A percentile compares a stretch with the other conserved stretches of the same genome.
Evolutionary conservation across 2,113 vertebrate genomes (phyloP).

Genomic region (Aldabrachelys gigantea): DNA sequence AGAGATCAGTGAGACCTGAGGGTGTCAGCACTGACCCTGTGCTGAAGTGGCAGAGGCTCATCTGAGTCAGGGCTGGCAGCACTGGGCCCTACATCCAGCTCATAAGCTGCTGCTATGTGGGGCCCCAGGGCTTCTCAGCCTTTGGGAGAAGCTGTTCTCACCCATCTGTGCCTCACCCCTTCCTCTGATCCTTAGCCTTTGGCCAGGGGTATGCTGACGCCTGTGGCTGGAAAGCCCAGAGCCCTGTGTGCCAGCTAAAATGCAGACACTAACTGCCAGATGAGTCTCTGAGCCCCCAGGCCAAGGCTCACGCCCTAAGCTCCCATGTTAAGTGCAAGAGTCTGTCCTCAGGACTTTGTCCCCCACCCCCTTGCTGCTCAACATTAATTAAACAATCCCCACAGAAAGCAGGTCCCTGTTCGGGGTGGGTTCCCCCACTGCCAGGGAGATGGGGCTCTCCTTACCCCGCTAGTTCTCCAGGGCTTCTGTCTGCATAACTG

Average conservation of each 20-base stretch:
- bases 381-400: neutral
- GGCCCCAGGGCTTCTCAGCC: neutral
- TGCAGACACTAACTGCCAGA: fast-evolving
- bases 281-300: neutral
- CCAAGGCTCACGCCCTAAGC: fast-evolving
- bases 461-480: neutral
- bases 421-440: too few relatives aligned
- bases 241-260: fast-evolving
- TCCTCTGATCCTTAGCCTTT: neutral
- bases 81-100: neutral
- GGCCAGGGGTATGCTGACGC: neutral
- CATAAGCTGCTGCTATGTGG: neutral
- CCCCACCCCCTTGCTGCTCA: neutral
- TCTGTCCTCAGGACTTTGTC: neutral
- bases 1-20: neutral
- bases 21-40: neutral
- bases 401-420: neutral
- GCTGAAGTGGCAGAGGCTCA: neutral
- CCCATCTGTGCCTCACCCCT: fast-evolving
- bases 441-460: neutral
- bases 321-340: neutral
- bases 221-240: neutral
- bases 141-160: neutral
- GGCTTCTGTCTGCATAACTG: fast-evolving
- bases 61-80: neutral